These are phyloP conservation scores for Verasper variegatus DNA, from an alignment of 2,113 vertebrate genomes.

Conservation along the genomic window DNA sequence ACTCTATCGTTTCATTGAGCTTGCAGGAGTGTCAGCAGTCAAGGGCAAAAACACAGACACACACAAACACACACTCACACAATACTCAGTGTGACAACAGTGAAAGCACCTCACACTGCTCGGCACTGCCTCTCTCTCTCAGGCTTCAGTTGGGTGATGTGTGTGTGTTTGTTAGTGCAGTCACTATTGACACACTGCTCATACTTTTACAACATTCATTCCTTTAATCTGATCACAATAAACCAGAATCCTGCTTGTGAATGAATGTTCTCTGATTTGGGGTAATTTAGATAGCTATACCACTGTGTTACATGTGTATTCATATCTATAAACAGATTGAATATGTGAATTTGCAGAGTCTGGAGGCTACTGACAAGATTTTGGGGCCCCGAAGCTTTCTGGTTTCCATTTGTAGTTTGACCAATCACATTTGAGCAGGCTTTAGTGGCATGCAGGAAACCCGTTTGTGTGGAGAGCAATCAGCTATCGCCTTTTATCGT, in stretches of 20 bases:
- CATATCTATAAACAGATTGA: not conserved
- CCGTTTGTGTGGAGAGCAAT: too few species aligned
- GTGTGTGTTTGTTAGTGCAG: not conserved
- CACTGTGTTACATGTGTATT: not conserved
- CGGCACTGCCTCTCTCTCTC: slow-evolving; percentile 23
- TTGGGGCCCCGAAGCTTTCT: too few species aligned
- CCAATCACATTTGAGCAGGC: too few species aligned
- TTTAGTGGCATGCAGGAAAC: too few species aligned
- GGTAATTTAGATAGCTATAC: not conserved
- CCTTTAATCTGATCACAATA: slow-evolving; percentile 16
- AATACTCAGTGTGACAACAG: slow-evolving; percentile 38
- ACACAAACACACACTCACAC: not conserved
- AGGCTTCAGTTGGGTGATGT: slow-evolving; percentile 19
- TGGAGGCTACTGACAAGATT: too few species aligned
- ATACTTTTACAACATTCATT: slow-evolving; percentile 1
- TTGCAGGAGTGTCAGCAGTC: slow-evolving; percentile 22
- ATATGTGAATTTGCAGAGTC: too few species aligned
- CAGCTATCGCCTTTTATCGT: too few species aligned
- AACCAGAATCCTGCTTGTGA: not conserved
- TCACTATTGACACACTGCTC: not conserved
- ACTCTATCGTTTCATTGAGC: slow-evolving; percentile 1
- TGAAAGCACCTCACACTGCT: slow-evolving; percentile 34
- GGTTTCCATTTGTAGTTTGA: too few species aligned
- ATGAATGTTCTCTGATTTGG: not conserved
- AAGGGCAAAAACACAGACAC: slow-evolving; percentile 41